phyloP scores from a whole-genome alignment of 1,140 invertebrate species.

The Drosophila sulfurigaster region DNA sequence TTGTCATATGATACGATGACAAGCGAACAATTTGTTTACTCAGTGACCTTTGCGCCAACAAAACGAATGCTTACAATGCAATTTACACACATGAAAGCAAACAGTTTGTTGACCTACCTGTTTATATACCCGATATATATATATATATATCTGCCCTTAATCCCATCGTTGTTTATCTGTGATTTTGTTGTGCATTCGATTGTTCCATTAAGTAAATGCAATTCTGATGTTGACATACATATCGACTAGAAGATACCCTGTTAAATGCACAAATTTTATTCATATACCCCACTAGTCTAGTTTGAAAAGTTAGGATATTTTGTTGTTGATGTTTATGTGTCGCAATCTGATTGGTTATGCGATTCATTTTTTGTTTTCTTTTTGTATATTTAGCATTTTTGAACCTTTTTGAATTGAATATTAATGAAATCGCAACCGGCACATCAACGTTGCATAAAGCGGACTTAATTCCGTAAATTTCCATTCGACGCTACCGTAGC shows the following conservation, averaged over 20 bases:
- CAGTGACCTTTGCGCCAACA: conserved; percentile 9
- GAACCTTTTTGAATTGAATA: conserved; percentile 8
- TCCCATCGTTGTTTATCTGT: conserved; percentile 6
- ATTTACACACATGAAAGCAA: not conserved
- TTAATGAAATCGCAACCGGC: conserved; percentile 34
- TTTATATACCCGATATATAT: conserved; percentile 1
- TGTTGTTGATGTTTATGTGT: not conserved
- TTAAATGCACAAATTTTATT: not conserved
- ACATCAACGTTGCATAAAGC: conserved; percentile 25
- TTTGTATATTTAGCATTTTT: conserved; percentile 28
- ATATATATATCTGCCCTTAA: conserved; percentile 9
- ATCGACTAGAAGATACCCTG: not conserved
- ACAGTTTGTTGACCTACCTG: conserved; percentile 37
- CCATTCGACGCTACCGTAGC: conserved; percentile 3
- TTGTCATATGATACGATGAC: conserved; percentile 26
- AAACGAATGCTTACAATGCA: conserved; percentile 13
- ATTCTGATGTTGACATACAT: conserved; percentile 1
- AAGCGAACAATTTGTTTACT: conserved; percentile 5
- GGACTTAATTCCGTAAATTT: conserved; percentile 20
- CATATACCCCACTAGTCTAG: not conserved
- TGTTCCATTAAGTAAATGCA: conserved; percentile 42
- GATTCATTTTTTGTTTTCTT: not conserved
- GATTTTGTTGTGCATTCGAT: conserved; percentile 30
- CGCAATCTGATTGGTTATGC: conserved; percentile 5
- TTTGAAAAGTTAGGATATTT: not conserved